Conservation (phyloP, 1,140 invertebrate genomes). For the Ptiloglossa arizonensis region DNA sequence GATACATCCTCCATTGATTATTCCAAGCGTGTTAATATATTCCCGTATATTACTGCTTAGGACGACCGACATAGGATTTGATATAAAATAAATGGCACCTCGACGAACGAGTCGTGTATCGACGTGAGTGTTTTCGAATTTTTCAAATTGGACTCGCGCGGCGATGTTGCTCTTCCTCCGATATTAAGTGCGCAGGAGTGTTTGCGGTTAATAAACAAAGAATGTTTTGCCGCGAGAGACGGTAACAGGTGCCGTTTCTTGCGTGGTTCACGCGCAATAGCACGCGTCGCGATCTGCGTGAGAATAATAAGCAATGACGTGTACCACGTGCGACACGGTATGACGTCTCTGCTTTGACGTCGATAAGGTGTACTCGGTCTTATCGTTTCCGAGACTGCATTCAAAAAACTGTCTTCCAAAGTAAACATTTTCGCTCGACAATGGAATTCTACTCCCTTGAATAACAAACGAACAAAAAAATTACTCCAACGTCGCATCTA, state of each 20-base stretch:
- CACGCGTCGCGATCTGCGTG: constrained; percentile 28
- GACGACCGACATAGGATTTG: too few relatives aligned
- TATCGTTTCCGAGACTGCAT: neutral
- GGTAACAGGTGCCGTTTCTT: constrained; percentile 39
- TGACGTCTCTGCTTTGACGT: constrained; percentile 36
- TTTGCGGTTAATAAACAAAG: neutral
- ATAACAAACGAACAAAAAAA: neutral
- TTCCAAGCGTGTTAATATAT: too few relatives aligned
- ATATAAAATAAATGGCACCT: too few relatives aligned
- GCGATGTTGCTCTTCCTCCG: neutral
- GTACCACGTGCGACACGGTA: constrained; percentile 23
- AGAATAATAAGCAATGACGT: constrained; percentile 47
- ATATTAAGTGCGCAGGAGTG: too few relatives aligned
- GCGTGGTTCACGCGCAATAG: constrained; percentile 29
- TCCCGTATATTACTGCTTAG: too few relatives aligned
- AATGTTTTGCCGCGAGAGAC: neutral
- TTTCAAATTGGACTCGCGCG: too few relatives aligned
- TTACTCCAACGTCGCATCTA: too few relatives aligned
- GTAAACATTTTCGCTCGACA: neutral
- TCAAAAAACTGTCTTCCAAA: neutral
- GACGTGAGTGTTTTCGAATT: too few relatives aligned
- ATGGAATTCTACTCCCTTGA: neutral
- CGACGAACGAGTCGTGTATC: too few relatives aligned
- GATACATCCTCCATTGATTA: too few relatives aligned
- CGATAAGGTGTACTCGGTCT: constrained; percentile 9